Evolutionary conservation across 2,888 invertebrate genomes (phyloP).

Genomic region (Drosophila subquinaria): DNA sequence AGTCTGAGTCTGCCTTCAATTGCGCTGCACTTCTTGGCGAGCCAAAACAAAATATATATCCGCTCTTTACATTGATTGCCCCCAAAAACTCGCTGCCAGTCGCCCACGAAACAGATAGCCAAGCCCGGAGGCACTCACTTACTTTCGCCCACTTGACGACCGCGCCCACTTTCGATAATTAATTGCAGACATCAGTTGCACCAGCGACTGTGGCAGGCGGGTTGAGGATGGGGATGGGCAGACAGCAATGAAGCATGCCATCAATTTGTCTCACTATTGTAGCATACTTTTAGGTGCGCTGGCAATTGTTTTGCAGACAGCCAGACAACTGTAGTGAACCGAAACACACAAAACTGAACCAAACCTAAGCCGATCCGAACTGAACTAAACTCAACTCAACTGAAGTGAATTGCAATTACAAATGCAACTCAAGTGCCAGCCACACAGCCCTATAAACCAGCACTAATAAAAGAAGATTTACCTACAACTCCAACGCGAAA

Average conservation of each 20-base stretch:
- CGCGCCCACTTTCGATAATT: conserved; percentile 85
- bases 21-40: conserved; percentile 68
- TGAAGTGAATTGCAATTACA: conserved; percentile 78
- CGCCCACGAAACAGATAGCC: conserved; percentile 50
- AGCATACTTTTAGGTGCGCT: conserved; percentile 62
- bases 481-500: conserved; percentile 28
- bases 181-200: conserved; percentile 85
- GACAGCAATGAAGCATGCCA: conserved; percentile 74
- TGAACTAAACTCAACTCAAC: conserved; percentile 30
- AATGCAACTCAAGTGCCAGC: conserved; percentile 76
- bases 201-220: conserved; percentile 38
- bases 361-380: conserved; percentile 30
- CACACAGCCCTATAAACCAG: conserved; percentile 20
- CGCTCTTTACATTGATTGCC: conserved; percentile 82
- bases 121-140: conserved; percentile 48
- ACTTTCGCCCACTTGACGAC: conserved; percentile 78
- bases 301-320: conserved; percentile 73
- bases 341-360: conserved; percentile 18
- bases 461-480: conserved; percentile 31
- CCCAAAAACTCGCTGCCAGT: conserved; percentile 56
- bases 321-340: conserved; percentile 23
- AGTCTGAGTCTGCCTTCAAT: conserved; percentile 30
- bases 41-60: conserved; percentile 81
- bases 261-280: conserved; percentile 79
- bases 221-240: background rate